Conservation (phyloP, 2,888 invertebrate species). For the Mesorhabditis belari region DNA sequence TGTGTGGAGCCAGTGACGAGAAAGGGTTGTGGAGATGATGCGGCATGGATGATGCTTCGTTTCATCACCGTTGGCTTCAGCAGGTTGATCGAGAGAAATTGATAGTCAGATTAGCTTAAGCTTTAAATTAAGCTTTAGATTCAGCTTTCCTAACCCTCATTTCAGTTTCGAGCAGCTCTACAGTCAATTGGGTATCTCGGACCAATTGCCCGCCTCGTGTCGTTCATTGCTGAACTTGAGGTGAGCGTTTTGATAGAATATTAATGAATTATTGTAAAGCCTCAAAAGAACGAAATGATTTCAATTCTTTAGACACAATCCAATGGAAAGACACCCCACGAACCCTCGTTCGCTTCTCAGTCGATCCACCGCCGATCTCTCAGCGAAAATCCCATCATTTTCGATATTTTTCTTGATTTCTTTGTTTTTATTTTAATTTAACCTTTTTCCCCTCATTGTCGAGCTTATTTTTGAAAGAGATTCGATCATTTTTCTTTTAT, state of each 20-base stretch:
- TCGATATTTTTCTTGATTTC: background rate
- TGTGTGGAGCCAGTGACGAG: slow-evolving; percentile 37
- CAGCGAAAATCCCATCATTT: background rate
- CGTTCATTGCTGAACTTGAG: slow-evolving; percentile 16
- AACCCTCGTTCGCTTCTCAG: background rate
- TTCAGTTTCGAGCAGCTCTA: slow-evolving; percentile 38
- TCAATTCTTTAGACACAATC: background rate
- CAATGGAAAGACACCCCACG: background rate
- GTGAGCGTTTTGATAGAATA: background rate
- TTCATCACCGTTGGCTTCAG: slow-evolving; percentile 40
- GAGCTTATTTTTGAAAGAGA: background rate
- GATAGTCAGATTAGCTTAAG: background rate
- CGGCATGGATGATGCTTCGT: slow-evolving; percentile 34
- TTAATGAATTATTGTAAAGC: background rate
- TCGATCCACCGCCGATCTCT: background rate
- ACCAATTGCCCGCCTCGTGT: slow-evolving; percentile 32
- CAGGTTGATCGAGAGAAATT: slow-evolving; percentile 10
- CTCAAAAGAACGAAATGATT: background rate
- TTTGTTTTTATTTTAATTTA: background rate
- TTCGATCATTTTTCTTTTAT: too few species aligned
- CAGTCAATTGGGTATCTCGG: slow-evolving; percentile 33
- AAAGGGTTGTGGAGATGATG: slow-evolving; percentile 30
- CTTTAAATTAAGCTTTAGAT: too few species aligned
- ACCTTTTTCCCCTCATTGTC: background rate
- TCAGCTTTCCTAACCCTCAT: background rate